phyloP scores from a whole-genome alignment of 2,888 invertebrate species.

The Drosophila diplacantha region DNA sequence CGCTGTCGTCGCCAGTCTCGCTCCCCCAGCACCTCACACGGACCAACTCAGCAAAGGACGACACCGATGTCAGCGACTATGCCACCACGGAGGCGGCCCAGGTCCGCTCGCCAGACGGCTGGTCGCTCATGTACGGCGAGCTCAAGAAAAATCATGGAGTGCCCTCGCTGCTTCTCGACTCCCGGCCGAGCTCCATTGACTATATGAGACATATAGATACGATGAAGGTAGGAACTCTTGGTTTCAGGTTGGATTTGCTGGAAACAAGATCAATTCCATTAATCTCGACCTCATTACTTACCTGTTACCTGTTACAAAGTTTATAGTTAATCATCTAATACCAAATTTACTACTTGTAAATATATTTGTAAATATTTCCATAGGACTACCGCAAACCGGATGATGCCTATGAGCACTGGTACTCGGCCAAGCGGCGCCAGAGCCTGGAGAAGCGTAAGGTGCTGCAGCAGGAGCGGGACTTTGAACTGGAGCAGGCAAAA shows the following conservation, averaged over 20 bases:
- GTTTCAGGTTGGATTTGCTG: neutral
- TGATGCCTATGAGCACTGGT: slow-evolving; percentile 73
- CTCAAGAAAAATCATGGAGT: slow-evolving; percentile 50
- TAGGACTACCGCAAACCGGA: slow-evolving; percentile 49
- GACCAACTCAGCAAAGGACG: neutral
- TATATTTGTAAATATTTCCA: no score
- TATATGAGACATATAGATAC: slow-evolving; percentile 26
- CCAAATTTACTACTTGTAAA: no score
- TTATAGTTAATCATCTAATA: no score
- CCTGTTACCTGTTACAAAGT: no score
- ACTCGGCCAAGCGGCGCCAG: slow-evolving; percentile 66
- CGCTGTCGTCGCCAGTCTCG: slow-evolving; percentile 10
- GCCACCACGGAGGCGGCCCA: no score
- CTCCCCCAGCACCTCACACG: neutral
- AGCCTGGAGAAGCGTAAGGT: slow-evolving; percentile 21
- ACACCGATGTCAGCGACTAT: neutral
- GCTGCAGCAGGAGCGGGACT: slow-evolving; percentile 48
- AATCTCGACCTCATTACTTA: neutral
- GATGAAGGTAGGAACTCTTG: slow-evolving; percentile 20
- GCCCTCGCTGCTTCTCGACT: slow-evolving; percentile 64
- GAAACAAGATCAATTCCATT: neutral
- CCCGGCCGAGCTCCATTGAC: slow-evolving; percentile 19
- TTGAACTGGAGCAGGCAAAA: slow-evolving; percentile 39
- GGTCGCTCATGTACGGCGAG: slow-evolving; percentile 33
- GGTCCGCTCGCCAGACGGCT: slow-evolving; percentile 27